Evolutionary conservation across 2,888 invertebrate species (phyloP), one percentile per base, ranked within the genome.

Genomic region (Euplagia quadripunctaria): DNA sequence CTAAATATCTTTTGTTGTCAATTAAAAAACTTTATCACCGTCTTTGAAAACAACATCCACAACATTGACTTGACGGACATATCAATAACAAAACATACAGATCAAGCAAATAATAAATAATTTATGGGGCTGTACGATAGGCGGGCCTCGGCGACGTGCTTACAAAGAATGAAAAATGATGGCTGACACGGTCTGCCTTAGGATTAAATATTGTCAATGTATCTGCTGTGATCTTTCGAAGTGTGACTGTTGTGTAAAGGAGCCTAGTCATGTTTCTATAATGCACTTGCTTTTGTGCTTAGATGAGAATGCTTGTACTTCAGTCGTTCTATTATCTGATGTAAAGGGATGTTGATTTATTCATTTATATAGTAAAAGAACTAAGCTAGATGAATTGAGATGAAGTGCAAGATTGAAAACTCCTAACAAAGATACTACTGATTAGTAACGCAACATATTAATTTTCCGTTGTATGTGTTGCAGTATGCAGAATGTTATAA

Each of bases 121-220:
- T 90, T 84, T 85, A 91, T 88, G 80, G 82, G 77, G 74, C 82
- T 81, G 83, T 85, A 83, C 79, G 83, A 81, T 84, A 82, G 88
- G 89, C 87, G 87, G 89, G 90, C 85, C 87, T 84, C 78, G 79
- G 80, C 78, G 87, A 90, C 90, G 86, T 78, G 82, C 80, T 86
- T 85, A 92, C 91, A 92, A 92, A 90, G 91, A 87, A 89, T 91
- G 93, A 92, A 90, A 91, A 92, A 93, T 91, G 92, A 89, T 58
- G 70, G 58, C 80, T 82, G 79, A 79, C 76, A 83, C 70, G 72
- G 72, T 75, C 66, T 66, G 71, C 71, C 46, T 42, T 14, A 42
- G 69, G 73, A 73, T 73, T 73, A 73, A 69, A 69, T 49, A 64
- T 58, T 73, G 73, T 73, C 73, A 73, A 73, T 73, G 73, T 66